phyloP scores from a whole-genome alignment of 2,888 invertebrate species.

The Lagria hirta region DNA sequence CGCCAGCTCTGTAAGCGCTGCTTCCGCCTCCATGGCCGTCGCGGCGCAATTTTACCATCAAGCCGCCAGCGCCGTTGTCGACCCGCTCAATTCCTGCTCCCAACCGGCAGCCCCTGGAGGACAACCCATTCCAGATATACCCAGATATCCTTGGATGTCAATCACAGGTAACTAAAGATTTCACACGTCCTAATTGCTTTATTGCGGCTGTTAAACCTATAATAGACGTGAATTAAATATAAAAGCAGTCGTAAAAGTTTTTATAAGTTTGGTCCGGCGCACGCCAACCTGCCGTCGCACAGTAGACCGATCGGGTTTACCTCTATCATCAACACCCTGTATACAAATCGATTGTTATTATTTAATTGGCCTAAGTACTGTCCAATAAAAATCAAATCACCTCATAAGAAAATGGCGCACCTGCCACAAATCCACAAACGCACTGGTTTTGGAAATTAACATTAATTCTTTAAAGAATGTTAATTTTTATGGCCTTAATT shows the following conservation, averaged over 20 bases:
- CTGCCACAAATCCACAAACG: no score
- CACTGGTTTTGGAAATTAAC: no score
- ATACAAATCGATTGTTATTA: no score
- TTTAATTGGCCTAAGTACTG: no score
- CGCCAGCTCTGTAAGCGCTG: constrained; percentile 69
- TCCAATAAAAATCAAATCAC: no score
- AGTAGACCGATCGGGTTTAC: no score
- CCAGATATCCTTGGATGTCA: constrained; percentile 95
- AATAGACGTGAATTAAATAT: constrained; percentile 1
- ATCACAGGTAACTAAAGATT: constrained; percentile 72
- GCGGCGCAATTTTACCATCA: constrained; percentile 89
- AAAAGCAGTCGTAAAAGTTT: constrained; percentile 32
- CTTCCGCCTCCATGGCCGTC: constrained; percentile 65
- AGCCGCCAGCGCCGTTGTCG: constrained; percentile 75
- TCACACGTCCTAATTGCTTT: not conserved
- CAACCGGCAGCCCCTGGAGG: constrained; percentile 69
- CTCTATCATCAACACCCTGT: no score
- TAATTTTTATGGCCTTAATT: no score
- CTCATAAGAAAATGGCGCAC: no score
- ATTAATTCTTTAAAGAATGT: no score
- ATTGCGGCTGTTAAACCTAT: constrained; percentile 53
- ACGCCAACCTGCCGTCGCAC: no score
- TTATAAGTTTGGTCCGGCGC: constrained; percentile 28
- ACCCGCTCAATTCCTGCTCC: constrained; percentile 78
- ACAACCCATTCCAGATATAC: constrained; percentile 88